Conservation (phyloP, 2,888 invertebrate genomes). For the Saturnia pavonia region DNA sequence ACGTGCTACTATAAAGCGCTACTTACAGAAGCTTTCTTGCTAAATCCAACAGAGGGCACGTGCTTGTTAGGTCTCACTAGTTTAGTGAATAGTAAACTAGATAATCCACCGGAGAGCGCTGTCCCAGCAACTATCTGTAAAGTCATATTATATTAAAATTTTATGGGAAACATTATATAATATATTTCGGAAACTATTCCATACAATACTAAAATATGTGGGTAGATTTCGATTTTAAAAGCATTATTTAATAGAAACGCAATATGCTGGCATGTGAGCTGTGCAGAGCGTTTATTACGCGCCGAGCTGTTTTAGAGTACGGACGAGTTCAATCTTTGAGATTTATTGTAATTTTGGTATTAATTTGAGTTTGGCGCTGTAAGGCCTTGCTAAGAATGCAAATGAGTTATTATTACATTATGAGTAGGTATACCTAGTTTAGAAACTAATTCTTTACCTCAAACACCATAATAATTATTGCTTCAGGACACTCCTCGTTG, state of each 20-base stretch:
- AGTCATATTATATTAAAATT: not conserved
- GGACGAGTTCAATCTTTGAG: too few species aligned
- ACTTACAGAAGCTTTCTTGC: conserved; percentile 86
- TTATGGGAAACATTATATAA: too few species aligned
- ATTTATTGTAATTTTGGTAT: too few species aligned
- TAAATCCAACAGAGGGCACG: conserved; percentile 90
- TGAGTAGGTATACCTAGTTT: not conserved
- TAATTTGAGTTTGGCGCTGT: not conserved
- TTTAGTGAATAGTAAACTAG: conserved; percentile 88
- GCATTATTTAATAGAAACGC: too few species aligned
- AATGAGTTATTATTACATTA: not conserved
- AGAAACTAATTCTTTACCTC: conserved; percentile 82
- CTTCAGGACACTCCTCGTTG: conserved; percentile 92
- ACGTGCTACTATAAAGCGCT: not conserved
- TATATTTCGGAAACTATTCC: too few species aligned
- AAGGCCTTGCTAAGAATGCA: too few species aligned
- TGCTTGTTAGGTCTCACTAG: conserved; percentile 89
- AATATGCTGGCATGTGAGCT: too few species aligned
- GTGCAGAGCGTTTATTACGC: too few species aligned
- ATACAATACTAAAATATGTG: too few species aligned
- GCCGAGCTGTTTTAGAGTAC: too few species aligned
- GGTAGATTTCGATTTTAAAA: too few species aligned
- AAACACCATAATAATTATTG: conserved; percentile 89
- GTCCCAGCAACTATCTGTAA: conserved; percentile 75
- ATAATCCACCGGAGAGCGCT: conserved; percentile 78